These are phyloP conservation scores for Eptatretus atami DNA, from an alignment of 2,797 vertebrate genomes.

Conservation along the genomic window DNA sequence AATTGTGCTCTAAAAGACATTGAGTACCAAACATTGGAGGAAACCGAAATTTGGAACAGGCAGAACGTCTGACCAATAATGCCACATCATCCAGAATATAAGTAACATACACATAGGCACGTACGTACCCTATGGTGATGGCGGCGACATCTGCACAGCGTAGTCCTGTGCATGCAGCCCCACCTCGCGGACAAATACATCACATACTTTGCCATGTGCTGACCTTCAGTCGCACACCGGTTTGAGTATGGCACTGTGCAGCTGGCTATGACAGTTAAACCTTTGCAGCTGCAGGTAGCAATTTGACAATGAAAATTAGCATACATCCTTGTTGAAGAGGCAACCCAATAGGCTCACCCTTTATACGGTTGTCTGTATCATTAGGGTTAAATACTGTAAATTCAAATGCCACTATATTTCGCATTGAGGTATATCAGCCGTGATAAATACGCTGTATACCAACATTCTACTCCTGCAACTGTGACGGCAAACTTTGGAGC, in stretches of 20 bases:
- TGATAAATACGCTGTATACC: no score
- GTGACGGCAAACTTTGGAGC: no score
- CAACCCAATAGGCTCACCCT: no score
- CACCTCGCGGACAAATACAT: slow-evolving; percentile 73
- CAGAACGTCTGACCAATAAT: neutral
- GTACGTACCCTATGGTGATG: slow-evolving; percentile 55
- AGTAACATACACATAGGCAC: neutral
- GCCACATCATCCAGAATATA: no score
- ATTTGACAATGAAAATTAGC: no score
- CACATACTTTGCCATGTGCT: slow-evolving; percentile 82
- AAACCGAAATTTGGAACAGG: neutral
- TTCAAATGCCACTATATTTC: no score
- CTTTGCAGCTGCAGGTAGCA: slow-evolving; percentile 25
- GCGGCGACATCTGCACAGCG: slow-evolving; percentile 63
- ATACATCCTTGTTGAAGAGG: no score
- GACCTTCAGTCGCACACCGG: slow-evolving; percentile 61
- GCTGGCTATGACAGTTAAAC: slow-evolving; percentile 80
- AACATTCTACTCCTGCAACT: no score
- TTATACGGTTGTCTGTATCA: no score
- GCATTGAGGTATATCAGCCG: no score
- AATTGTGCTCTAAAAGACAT: neutral
- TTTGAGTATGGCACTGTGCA: slow-evolving; percentile 68
- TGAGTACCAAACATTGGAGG: no score
- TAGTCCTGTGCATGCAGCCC: slow-evolving; percentile 85
- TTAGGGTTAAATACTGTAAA: no score